phyloP scores from a whole-genome alignment of 2,797 vertebrate species.

The Xerus rutilus region DNA sequence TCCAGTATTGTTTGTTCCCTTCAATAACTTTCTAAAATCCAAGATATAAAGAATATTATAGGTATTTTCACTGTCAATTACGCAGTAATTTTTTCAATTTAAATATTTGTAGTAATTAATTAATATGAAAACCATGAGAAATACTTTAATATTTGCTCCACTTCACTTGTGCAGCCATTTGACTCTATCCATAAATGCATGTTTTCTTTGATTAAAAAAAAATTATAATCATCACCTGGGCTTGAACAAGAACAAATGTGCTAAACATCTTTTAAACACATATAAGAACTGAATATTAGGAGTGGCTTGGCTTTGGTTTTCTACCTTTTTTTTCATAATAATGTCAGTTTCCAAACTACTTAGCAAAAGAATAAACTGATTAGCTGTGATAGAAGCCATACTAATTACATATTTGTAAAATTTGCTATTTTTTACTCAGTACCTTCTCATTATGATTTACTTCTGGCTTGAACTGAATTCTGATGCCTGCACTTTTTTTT shows the following conservation, averaged over 20 bases:
- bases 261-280: background rate
- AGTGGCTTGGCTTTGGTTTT: background rate
- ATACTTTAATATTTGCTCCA: background rate
- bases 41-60: background rate
- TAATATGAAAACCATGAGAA: background rate
- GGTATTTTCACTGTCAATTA: conserved; percentile 21
- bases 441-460: background rate
- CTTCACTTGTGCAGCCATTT: background rate
- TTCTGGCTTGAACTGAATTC: background rate
- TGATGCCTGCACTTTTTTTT: background rate
- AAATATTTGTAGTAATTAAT: background rate
- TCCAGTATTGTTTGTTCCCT: conserved; percentile 43
- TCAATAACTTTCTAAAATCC: conserved; percentile 3
- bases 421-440: background rate
- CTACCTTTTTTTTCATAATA: background rate
- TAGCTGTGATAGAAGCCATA: background rate
- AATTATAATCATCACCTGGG: background rate
- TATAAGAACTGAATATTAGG: background rate
- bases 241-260: background rate
- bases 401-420: background rate
- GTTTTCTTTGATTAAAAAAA: background rate
- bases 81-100: conserved; percentile 23
- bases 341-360: conserved; percentile 19
- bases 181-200: background rate
- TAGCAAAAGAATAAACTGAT: background rate